Conservation (phyloP, 2,888 invertebrate species). For the Nemotelus nigrinus region DNA sequence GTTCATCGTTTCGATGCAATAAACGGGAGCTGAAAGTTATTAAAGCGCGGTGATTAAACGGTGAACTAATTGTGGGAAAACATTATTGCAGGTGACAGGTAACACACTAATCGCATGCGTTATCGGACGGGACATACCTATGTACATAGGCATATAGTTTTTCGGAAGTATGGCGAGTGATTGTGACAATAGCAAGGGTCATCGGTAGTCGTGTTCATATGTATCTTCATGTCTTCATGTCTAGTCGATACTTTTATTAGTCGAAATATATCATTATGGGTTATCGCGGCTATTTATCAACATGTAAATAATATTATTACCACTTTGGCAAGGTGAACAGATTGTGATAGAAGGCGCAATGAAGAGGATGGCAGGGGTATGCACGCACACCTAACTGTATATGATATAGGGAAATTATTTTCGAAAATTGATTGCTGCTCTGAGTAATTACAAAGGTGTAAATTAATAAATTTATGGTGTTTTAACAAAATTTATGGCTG, state of each 20-base stretch:
- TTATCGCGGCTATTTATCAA: slow-evolving; percentile 35
- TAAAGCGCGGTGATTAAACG: slow-evolving; percentile 47
- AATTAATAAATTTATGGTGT: too few relatives aligned
- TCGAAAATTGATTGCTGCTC: too few relatives aligned
- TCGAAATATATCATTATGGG: slow-evolving; percentile 11
- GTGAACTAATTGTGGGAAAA: slow-evolving; percentile 46
- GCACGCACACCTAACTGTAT: too few relatives aligned
- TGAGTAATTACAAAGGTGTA: too few relatives aligned
- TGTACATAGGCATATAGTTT: slow-evolving; percentile 8
- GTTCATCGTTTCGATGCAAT: slow-evolving; percentile 18
- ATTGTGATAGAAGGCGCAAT: too few relatives aligned
- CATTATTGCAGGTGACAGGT: slow-evolving; percentile 45
- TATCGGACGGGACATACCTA: slow-evolving; percentile 10
- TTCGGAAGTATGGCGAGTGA: background rate
- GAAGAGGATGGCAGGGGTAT: too few relatives aligned
- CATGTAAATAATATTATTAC: slow-evolving; percentile 39
- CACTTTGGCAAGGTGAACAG: slow-evolving; percentile 4
- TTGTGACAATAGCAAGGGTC: background rate
- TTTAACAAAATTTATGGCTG: too few relatives aligned
- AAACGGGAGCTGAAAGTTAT: slow-evolving; percentile 48
- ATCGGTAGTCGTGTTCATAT: background rate
- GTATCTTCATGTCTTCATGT: too few relatives aligned
- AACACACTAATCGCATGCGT: slow-evolving; percentile 31
- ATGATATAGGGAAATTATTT: too few relatives aligned
- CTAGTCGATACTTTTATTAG: too few relatives aligned